Conservation (phyloP, 2,888 invertebrate genomes). For the Pseudococcus jackbeardsleyi region DNA sequence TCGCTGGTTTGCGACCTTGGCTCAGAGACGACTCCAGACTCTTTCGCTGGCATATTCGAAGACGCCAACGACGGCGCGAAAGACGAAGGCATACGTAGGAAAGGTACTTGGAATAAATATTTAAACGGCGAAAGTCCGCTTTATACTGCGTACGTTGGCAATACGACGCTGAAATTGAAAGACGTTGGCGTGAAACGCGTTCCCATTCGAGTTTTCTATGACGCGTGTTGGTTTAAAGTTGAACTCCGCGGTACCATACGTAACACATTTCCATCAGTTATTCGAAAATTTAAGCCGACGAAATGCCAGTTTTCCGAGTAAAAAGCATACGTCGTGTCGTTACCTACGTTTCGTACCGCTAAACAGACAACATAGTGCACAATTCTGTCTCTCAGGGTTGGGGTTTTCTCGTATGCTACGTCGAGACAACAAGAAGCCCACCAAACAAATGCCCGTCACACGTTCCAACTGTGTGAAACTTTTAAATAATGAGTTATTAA, state of each 20-base stretch:
- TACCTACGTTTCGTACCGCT: too few species aligned
- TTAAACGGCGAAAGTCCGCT: neutral
- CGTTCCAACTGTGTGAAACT: slow-evolving; percentile 31
- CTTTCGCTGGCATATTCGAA: too few species aligned
- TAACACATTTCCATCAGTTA: neutral
- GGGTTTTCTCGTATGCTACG: too few species aligned
- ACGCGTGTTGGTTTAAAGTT: neutral
- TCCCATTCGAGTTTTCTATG: too few species aligned
- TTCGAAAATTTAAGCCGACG: neutral
- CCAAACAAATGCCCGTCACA: slow-evolving; percentile 22
- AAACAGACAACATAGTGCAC: too few species aligned
- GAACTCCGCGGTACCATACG: neutral
- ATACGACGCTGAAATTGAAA: neutral
- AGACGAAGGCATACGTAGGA: too few species aligned
- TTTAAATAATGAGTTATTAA: slow-evolving; percentile 41
- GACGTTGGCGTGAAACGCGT: neutral
- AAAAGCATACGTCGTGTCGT: neutral
- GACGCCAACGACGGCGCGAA: too few species aligned
- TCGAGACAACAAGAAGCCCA: neutral
- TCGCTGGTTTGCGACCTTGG: too few species aligned
- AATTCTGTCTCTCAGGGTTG: too few species aligned
- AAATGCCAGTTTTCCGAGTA: neutral
- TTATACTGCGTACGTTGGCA: neutral
- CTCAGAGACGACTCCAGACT: too few species aligned
- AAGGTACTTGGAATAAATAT: neutral